Evolutionary conservation across 1,140 invertebrate genomes (phyloP), one percentile per base, ranked within the genome.

Genomic region (Solenopsis invicta): DNA sequence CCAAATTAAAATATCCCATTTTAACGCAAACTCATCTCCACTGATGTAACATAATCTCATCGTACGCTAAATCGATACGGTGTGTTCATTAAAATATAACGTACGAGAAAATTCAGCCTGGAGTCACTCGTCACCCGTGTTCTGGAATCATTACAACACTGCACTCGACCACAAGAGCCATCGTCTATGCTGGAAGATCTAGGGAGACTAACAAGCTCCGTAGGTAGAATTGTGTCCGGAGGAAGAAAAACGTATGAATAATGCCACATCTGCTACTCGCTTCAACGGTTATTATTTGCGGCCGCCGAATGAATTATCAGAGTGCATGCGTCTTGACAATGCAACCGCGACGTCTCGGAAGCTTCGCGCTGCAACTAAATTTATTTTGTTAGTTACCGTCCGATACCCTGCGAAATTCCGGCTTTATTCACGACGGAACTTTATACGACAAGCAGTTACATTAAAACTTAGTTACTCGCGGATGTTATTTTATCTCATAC

Each of bases 221-320:
- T 29, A 29, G 29, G 29, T 29, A 29, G 81, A 69, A 75, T 88
- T 92, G 78, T 71, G 81, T 76, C 85, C 50, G 80, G 66, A 90
- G 90, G 89, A 92, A 90, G 89, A 92, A 92, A 87, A 90, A 91
- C 87, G 77, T 87, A 92, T 93, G 92, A 93, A 91, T 93, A 93
- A 93, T 93, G 89, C 88, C 87, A 80, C 92, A 91, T 90, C 91
- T 92, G 91, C 45, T 78, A 76, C 71, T 64, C 85, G 56, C 78
- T 69, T 87, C 81, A 89, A 87, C 86, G 89, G 78, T 87, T 89
- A 91, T 93, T 92, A 93, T 93, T 92, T 90, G 89, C 91, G 92
- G 90, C 85, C 87, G 52, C 64, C 75, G 29, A 77, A 86, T 90
- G 88, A 93, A 93, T 93, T 92, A 93, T 93, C 92, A 29, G 89